Percentiles rank a stretch among this genome's conserved stretches.
phyloP scores from a whole-genome alignment of 2,113 vertebrate species.

The Dasyurus viverrinus region DNA sequence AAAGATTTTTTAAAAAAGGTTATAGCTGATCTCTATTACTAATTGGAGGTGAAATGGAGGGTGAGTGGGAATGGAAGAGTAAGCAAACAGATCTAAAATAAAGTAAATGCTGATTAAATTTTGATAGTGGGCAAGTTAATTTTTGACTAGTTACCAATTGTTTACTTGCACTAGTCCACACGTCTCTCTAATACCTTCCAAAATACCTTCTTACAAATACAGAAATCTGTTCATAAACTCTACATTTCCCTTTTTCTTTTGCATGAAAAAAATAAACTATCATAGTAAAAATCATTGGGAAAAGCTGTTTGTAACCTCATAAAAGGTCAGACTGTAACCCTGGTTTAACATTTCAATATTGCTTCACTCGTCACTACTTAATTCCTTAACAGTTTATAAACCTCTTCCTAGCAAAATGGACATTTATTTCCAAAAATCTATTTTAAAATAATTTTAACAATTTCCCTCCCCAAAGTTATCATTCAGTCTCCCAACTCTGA shows the following conservation, averaged over 20 bases:
- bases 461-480: constrained; percentile 63
- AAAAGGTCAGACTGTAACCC: constrained; percentile 2
- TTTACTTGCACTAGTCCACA: background rate
- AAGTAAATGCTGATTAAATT: constrained; percentile 21
- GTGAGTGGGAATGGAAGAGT: background rate
- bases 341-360: constrained; percentile 57
- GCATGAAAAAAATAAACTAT: background rate
- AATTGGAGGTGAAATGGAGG: background rate
- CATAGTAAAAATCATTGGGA: constrained; percentile 36
- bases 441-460: constrained; percentile 67
- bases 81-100: constrained; percentile 10
- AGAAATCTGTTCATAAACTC: constrained; percentile 45
- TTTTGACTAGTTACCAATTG: constrained; percentile 21
- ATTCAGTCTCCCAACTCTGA: constrained; percentile 66
- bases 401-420: constrained; percentile 54
- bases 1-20: background rate
- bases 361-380: constrained; percentile 30
- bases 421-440: constrained; percentile 56
- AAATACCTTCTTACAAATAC: background rate
- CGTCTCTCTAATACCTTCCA: background rate
- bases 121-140: background rate
- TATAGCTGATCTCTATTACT: constrained; percentile 55
- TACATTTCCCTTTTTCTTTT: constrained; percentile 36
- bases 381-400: constrained; percentile 53
- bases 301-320: constrained; percentile 3